Evolutionary conservation across 2,888 invertebrate genomes (phyloP), one percentile per base, ranked within the genome.

Genomic region (Andrena praecox): DNA sequence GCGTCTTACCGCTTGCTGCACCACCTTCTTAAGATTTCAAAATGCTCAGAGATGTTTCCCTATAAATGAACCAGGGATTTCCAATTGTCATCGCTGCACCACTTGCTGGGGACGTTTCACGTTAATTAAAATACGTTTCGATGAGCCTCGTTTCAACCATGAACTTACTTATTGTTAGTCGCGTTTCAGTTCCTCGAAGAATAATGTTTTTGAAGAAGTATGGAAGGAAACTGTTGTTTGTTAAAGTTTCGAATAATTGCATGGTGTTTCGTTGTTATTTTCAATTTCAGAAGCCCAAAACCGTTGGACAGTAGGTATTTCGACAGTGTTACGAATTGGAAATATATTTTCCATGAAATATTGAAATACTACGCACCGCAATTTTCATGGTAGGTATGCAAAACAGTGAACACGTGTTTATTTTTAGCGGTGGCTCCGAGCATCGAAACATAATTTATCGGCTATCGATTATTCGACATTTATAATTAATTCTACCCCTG

Each of bases 21-120:
- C 62, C 33, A 62, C 42, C 31, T 75, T 70, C 74, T 71, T 50
- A 27, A 50, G 52, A 69, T 73, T 66, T 64, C 31, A 71, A 59
- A 71, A 77, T 52, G 33, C 50, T 42, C n/a, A 0, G 52, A 16
- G 24, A 52, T 6, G 35, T 31, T 31, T 27, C 50, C 12, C 33
- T 33, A 16, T 31, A 54, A 62, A 31, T 52, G 10, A 10, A 52
- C 60, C 8, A 24, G 42, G 54, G 62, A 62, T 56, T 66, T 73
- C 16, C 12, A 12, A 54, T 54, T 16, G 50, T 24, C 20, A 33
- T 50, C 8, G 20, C 31, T 20, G 20, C 6, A 20, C 2, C 31
- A 2, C 24, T 52, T 52, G 20, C 54, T 54, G 29, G 33, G 31
- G n/a, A 54, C 68, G 16, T 54, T 33, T 33, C 12, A 20, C 7